phyloP scores from a whole-genome alignment of 2,113 vertebrate genomes.

The Thamnophis sirtalis region DNA sequence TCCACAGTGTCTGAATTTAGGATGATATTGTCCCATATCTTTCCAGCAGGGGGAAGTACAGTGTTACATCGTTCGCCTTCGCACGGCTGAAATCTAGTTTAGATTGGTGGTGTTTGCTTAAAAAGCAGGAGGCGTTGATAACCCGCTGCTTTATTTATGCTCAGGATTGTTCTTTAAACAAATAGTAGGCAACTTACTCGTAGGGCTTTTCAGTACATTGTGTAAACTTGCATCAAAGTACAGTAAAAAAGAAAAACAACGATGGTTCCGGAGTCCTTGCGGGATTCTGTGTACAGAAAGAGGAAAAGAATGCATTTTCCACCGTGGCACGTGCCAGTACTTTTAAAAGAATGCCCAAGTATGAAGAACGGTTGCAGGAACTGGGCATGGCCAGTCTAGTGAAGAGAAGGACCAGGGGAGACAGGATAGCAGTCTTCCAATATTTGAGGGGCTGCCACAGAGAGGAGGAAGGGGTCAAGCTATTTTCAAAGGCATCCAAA shows the following conservation, averaged over 20 bases:
- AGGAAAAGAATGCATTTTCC: neutral
- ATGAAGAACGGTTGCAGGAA: too few species aligned
- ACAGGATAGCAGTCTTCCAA: too few species aligned
- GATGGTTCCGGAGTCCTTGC: neutral
- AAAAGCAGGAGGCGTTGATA: neutral
- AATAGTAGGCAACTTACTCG: neutral
- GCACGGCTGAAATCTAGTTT: neutral
- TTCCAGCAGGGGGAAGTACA: slow-evolving; percentile 61
- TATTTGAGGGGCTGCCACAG: too few species aligned
- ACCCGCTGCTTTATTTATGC: neutral
- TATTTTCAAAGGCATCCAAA: too few species aligned
- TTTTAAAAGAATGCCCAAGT: neutral
- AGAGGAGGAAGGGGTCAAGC: too few species aligned
- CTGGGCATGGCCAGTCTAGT: too few species aligned
- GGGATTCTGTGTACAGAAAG: neutral
- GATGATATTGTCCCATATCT: neutral
- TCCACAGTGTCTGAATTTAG: neutral
- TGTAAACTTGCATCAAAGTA: neutral
- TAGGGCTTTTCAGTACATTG: neutral
- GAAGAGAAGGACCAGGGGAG: too few species aligned
- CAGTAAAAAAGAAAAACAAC: neutral
- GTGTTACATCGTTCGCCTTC: neutral
- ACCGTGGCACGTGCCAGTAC: too few species aligned
- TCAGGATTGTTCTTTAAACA: neutral
- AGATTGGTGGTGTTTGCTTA: neutral